Conservation (phyloP, 2,797 vertebrate genomes). For the Enteromius viviparus region DNA sequence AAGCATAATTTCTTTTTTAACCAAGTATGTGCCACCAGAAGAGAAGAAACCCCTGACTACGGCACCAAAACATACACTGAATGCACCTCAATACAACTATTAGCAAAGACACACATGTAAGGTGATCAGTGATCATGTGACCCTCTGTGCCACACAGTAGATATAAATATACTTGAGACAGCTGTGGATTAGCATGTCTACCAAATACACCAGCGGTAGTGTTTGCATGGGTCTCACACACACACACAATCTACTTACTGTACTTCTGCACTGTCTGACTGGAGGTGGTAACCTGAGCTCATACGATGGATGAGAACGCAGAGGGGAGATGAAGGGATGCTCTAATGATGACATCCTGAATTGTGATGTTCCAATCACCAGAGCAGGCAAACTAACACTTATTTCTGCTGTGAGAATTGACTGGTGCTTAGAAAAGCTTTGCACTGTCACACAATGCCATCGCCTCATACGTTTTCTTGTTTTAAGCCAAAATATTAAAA, state of each 20-base stretch:
- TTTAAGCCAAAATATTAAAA: too few relatives aligned
- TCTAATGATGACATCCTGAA: slow-evolving; percentile 11
- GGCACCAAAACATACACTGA: not conserved
- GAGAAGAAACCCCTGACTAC: slow-evolving; percentile 3
- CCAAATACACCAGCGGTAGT: slow-evolving; percentile 25
- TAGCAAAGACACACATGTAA: slow-evolving; percentile 8
- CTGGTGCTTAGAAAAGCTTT: not conserved
- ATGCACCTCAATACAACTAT: slow-evolving; percentile 18
- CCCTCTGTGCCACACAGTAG: not conserved
- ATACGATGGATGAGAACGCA: slow-evolving; percentile 15
- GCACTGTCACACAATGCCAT: not conserved
- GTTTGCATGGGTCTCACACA: not conserved
- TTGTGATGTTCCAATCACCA: slow-evolving; percentile 1
- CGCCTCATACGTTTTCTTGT: not conserved
- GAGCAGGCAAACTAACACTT: not conserved
- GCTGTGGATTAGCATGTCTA: slow-evolving; percentile 39
- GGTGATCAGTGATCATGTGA: slow-evolving; percentile 26
- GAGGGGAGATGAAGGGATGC: slow-evolving; percentile 46
- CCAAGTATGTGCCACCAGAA: slow-evolving; percentile 32
- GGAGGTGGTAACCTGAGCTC: slow-evolving; percentile 66
- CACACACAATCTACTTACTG: slow-evolving; percentile 22
- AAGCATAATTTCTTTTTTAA: slow-evolving; percentile 24
- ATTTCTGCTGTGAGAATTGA: not conserved
- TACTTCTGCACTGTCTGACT: slow-evolving; percentile 64
- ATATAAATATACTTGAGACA: slow-evolving; percentile 41